These are phyloP conservation scores for Euleptes europaea DNA, from an alignment of 2,113 vertebrate genomes.

Conservation along the genomic window DNA sequence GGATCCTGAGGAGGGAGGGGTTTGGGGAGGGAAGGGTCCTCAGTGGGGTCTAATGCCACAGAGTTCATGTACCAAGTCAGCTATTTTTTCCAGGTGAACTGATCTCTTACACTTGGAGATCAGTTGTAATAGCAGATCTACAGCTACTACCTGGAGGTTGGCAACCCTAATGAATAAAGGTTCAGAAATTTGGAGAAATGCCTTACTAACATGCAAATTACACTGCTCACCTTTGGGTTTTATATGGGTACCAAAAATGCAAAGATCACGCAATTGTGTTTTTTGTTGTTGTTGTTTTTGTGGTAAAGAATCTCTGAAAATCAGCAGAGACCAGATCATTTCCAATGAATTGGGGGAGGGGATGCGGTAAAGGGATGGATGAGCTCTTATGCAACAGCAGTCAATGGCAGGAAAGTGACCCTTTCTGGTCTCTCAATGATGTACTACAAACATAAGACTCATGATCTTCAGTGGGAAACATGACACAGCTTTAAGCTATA, in stretches of 20 bases:
- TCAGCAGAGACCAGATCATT: too few relatives aligned
- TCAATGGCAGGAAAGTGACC: not conserved
- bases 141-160: too few relatives aligned
- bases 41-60: too few relatives aligned
- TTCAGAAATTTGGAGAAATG: not conserved
- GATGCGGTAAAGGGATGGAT: not conserved
- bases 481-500: not conserved
- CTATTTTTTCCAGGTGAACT: too few relatives aligned
- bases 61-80: too few relatives aligned
- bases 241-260: too few relatives aligned
- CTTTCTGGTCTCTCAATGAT: not conserved
- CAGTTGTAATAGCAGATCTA: too few relatives aligned
- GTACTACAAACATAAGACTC: not conserved
- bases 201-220: not conserved
- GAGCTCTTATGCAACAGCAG: not conserved
- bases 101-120: too few relatives aligned
- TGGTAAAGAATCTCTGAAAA: not conserved
- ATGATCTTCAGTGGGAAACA: not conserved
- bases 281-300: not conserved
- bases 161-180: not conserved
- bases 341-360: not conserved
- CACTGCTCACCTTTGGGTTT: not conserved
- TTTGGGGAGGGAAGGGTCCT: too few relatives aligned
- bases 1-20: too few relatives aligned
- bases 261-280: not conserved